Base-by-base conservation (phyloP, 2,888 invertebrate genomes). In the Melitaea athalia region DNA sequence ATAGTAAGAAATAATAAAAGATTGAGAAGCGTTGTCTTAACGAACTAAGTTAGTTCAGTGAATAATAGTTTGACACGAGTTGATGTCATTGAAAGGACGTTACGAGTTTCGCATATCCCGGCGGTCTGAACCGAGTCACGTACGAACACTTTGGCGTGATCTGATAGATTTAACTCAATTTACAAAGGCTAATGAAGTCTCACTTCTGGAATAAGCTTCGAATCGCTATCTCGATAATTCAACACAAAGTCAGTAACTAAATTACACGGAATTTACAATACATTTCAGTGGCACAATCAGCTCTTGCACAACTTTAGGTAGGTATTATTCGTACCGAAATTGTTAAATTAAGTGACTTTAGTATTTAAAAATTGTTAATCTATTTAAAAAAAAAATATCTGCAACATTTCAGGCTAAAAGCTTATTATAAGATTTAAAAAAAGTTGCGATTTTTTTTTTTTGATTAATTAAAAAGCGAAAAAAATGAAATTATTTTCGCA, bases 101-200 rank as follows among this genome's bases (percentile, higher is more conserved):
- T 74, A 71, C 72, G 71, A 71, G 73, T 76, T 72, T 73, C 73
- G 72, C 76, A 76, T 76, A 74, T 72, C 72, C 74, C 69, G 68
- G 70, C 57, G 72, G 70, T 67, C 71, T 66, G 64, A 76, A 72
- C 71, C 76, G 52, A 75, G 77, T 77, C 77, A 77, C 77, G 77
- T 77, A 74, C 73, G 55, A 74, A 70, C 77, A 77, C 75, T 77
- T 74, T 75, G 69, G 73, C 72, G 69, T 71, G 76, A 77, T 77
- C 75, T 76, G 76, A 76, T 76, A 76, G 74, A 77, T 73, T 75
- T 74, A 74, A 76, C 75, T 76, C 76, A 76, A 76, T 76, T 77
- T 77, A 74, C 75, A 75, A 74, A 69, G 71, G 71, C 76, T 76
- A 75, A 73, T 76, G 75, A 76, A 74, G 70, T 72, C 69, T 62